Percentiles rank a stretch among this genome's conserved stretches.
Conservation (phyloP, 2,113 vertebrate species). For the Rattus rattus region DNA sequence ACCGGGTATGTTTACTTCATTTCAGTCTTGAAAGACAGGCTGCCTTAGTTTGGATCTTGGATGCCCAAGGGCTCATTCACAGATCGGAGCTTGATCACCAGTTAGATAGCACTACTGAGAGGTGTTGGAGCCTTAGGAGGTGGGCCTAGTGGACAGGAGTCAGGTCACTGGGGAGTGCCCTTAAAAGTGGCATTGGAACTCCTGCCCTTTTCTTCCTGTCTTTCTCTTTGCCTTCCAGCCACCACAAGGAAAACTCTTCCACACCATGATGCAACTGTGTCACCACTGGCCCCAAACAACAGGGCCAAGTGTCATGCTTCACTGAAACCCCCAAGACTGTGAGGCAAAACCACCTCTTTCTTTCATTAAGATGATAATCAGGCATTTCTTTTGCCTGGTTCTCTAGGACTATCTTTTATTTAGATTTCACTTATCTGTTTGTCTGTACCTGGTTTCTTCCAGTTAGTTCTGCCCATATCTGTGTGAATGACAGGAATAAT, state of each 20-base stretch:
- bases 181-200: background rate
- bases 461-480: background rate
- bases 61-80: background rate
- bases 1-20: background rate
- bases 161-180: background rate
- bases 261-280: too few species aligned
- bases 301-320: background rate
- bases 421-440: background rate
- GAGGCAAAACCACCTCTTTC: background rate
- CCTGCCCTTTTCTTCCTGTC: background rate
- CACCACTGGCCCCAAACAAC: background rate
- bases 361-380: background rate
- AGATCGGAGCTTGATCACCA: background rate
- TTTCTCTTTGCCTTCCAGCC: background rate
- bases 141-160: background rate
- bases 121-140: background rate
- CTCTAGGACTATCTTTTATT: background rate
- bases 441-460: background rate
- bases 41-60: background rate
- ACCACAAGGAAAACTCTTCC: background rate
- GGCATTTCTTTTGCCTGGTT: background rate
- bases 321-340: background rate
- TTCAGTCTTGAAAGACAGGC: background rate
- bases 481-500: background rate
- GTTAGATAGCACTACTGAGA: background rate